A percentile compares a stretch with the other conserved stretches of the same genome.
phyloP scores from a whole-genome alignment of 2,888 invertebrate species.

The Hartigia nigra region DNA sequence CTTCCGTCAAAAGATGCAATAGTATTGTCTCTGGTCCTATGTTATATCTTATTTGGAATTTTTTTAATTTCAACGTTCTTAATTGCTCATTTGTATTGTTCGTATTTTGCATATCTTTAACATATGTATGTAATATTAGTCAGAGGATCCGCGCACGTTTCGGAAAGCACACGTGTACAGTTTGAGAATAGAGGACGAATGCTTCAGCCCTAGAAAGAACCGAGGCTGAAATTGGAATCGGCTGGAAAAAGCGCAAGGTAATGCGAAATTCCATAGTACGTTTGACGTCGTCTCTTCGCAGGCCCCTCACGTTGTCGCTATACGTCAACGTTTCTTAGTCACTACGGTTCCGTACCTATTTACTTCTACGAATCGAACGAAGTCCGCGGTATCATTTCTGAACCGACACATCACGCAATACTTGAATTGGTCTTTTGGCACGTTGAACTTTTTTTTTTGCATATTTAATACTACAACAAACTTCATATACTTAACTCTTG shows the following conservation, averaged over 20 bases:
- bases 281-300: neutral
- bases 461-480: neutral
- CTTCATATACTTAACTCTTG: neutral
- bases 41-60: neutral
- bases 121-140: neutral
- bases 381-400: neutral
- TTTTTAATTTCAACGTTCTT: neutral
- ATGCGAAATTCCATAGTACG: constrained; percentile 11
- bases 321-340: constrained; percentile 14
- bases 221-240: constrained; percentile 6
- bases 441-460: neutral
- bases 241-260: constrained; percentile 7
- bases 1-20: too few relatives aligned
- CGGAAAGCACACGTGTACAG: neutral
- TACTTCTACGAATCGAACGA: neutral
- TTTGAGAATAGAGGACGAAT: neutral
- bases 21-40: too few relatives aligned
- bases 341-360: constrained; percentile 7
- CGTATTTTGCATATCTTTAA: neutral
- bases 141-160: neutral
- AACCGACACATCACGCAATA: neutral
- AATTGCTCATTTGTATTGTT: neutral
- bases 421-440: neutral
- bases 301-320: constrained; percentile 5
- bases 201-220: neutral